Evolutionary conservation across 2,113 vertebrate species (phyloP).

Genomic region (Apteryx owenii): DNA sequence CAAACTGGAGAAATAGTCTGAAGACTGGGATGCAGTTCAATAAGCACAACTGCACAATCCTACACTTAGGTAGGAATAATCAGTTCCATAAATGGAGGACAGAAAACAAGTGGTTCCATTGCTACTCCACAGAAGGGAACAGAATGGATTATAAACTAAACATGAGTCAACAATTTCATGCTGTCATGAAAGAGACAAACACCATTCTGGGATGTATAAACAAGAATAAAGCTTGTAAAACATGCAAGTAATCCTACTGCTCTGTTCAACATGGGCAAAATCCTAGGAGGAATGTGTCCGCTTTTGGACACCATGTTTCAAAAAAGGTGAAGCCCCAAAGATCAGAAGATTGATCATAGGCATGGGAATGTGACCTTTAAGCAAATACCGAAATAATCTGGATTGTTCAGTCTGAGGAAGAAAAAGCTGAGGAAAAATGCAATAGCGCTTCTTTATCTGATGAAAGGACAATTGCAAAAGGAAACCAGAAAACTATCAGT

Average conservation of each 20-base stretch:
- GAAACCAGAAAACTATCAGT: not conserved
- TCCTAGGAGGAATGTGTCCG: fast-evolving
- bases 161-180: not conserved
- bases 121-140: not conserved
- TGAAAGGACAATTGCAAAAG: not conserved
- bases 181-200: not conserved
- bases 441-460: fast-evolving
- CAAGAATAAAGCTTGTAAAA: not conserved
- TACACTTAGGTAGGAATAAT: not conserved
- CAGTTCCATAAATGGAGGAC: not conserved
- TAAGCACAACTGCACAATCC: not conserved
- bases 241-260: not conserved
- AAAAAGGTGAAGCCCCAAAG: not conserved
- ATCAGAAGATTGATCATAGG: not conserved
- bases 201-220: not conserved
- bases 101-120: fast-evolving
- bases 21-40: not conserved
- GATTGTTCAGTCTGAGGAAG: not conserved
- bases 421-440: not conserved
- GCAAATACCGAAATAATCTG: not conserved
- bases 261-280: fast-evolving
- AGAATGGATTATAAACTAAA: not conserved
- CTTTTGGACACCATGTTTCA: not conserved
- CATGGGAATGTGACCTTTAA: not conserved
- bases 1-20: not conserved